Conservation (phyloP, 2,113 vertebrate species). For the Irena cyanogastra region DNA sequence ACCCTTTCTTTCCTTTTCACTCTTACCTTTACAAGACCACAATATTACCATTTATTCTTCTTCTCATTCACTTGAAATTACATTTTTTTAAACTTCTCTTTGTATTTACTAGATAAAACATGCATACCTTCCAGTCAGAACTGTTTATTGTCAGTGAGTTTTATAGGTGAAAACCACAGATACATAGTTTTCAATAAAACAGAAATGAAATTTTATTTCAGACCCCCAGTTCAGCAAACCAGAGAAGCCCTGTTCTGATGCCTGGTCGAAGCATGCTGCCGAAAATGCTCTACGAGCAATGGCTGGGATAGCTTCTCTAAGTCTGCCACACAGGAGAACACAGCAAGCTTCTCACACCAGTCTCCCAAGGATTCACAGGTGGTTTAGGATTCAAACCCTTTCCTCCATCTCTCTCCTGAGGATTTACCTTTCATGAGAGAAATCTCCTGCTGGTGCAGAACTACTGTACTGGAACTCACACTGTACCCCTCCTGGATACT, state of each 20-base stretch:
- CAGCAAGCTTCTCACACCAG: neutral
- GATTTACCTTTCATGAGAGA: neutral
- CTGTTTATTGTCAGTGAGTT: neutral
- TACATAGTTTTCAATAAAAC: neutral
- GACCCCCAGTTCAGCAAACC: neutral
- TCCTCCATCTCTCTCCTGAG: neutral
- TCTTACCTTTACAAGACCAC: neutral
- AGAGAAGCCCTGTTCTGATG: neutral
- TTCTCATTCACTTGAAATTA: neutral
- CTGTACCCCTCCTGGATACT: neutral
- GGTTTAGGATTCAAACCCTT: slow-evolving; percentile 2
- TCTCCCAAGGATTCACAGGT: neutral
- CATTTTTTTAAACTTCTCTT: neutral
- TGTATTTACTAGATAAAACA: neutral
- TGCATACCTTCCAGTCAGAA: neutral
- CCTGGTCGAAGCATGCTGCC: rapidly evolving
- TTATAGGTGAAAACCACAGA: neutral
- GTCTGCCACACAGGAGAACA: neutral
- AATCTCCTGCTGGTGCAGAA: neutral
- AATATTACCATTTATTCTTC: neutral
- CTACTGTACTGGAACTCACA: neutral
- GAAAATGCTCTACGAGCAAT: rapidly evolving
- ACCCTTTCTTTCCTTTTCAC: neutral
- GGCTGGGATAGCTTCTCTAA: neutral
- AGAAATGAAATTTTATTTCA: neutral